Evolutionary conservation across 2,888 invertebrate species (phyloP).

Genomic region (Pimpla rufipes): DNA sequence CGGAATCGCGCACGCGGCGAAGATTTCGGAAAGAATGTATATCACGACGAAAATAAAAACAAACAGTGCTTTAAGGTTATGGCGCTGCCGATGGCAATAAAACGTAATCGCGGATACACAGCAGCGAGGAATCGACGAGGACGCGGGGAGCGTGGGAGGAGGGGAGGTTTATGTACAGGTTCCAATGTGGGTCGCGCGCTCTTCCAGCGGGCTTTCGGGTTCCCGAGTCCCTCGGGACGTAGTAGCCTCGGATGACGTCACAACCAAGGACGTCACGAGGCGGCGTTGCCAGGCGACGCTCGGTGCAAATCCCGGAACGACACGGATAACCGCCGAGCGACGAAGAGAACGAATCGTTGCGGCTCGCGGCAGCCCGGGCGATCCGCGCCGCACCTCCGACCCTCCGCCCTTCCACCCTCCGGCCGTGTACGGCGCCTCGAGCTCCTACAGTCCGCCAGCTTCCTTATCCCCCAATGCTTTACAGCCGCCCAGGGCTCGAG

Average conservation of each 20-base stretch:
- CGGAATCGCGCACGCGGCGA: no score
- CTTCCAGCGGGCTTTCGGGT: conserved; percentile 7
- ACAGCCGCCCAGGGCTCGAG: neutral
- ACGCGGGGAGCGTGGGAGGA: conserved; percentile 8
- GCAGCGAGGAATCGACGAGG: neutral
- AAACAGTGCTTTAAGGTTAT: conserved; percentile 1
- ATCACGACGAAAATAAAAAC: no score
- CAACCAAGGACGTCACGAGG: conserved; percentile 73
- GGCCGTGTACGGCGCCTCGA: neutral
- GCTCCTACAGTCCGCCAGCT: neutral
- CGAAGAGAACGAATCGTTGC: conserved; percentile 16
- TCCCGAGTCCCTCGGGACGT: conserved; percentile 54
- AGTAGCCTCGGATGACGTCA: conserved; percentile 76
- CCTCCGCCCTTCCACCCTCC: neutral
- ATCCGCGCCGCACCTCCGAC: neutral
- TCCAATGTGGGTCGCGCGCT: conserved; percentile 48
- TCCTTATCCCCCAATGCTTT: conserved; percentile 5
- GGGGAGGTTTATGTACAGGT: neutral
- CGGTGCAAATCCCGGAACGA: conserved; percentile 80
- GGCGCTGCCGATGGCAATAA: neutral
- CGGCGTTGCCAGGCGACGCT: conserved; percentile 77
- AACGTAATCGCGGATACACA: neutral
- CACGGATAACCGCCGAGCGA: conserved; percentile 62
- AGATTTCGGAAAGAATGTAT: no score
- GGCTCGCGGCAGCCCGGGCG: conserved; percentile 6